Evolutionary conservation across 2,888 invertebrate genomes (phyloP), one percentile per base, ranked within the genome.

Genomic region (Chelonus formosanus): DNA sequence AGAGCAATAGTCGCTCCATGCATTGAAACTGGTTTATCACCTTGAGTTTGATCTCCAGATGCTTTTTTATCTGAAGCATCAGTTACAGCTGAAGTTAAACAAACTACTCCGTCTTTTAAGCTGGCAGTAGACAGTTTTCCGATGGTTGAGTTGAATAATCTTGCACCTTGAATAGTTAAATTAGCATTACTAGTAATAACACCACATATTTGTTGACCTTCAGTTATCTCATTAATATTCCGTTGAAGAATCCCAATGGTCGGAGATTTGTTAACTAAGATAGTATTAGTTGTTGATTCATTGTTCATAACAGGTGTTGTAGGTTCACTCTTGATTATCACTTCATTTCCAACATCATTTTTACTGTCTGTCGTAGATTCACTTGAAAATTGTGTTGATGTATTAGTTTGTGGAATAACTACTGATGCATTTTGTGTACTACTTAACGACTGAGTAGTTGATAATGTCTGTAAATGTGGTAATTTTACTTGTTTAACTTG

Each of bases 131-230:
- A 70, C 5, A 80, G 45, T 71, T 82, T 82, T 3, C 79, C 78
- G 47, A 81, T 79, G 7, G 80, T 74, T 3, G 84, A 82, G 55
- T 82, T 84, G 57, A 80, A 82, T 20, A 84, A 67, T 60, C 84
- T 75, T 43, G 83, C 76, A 3, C 78, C 71, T 48, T 82, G 82
- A 5, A 78, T 72, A 5, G 75, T 67, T n/a, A 81, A 58, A 70
- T 79, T 82, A 0, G 82, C 80, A 71, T 81, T 84, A 67, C 81
- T 84, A 6, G 84, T 80, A 44, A 84, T 84, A 0, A 84, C 84
- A 0, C 84, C 80, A 63, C 84, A 83, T 32, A 82, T 78, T 53
- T 81, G 81, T 48, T 80, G 81, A 53, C 47, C 75, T 7, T 80
- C 81, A 2, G 71, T 48, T 3, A 77, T 71, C 31, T 82, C 82